Base-by-base conservation (phyloP, 2,797 vertebrate species). In the Basileuterus tristriatus region DNA sequence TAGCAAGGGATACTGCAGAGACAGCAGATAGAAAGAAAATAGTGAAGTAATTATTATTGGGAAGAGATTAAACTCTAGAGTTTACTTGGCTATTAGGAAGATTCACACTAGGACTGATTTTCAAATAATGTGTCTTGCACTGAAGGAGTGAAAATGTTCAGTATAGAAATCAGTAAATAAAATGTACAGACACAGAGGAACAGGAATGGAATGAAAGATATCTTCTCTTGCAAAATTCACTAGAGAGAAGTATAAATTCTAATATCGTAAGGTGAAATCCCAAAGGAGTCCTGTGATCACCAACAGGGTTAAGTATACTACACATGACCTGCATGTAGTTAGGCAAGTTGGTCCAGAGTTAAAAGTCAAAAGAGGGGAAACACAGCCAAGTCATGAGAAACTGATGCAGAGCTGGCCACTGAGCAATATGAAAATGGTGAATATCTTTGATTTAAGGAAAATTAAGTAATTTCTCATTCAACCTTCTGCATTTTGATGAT, bases 11-110 rank as follows among this genome's bases (percentile, higher is more conserved):
- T 86, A 92, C 56, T 79, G 62, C 68, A 89, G 90, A 96, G 89
- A 91, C 41, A 93, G 47, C 86, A 90, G 64, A 95, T 86, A 95
- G 92, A 96, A 96, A 96, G 93, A 95, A 94, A 96, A 95, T 85
- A 92, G 32, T 62, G 70, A 79, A 94, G 89, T 82, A 94, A 97
- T 96, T 96, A 94, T 94, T 96, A 74, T 39, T 79, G 46, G 84
- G 72, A 92, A 84, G 78, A 78, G 69, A 89, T 90, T 88, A 90
- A 93, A 85, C 53, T 63, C 58, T 26, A 50, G 63, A 81, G 1
- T 62, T 95, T 83, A 8, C 8, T 83, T 88, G 36, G 7, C 5
- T 44, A 3, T 62, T 50, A 59, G 39, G 39, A 79, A 84, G 62
- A 52, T 10, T 65, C 15, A 1, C 69, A 36, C 6, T 71, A 41